Evolutionary conservation across 2,113 vertebrate species (phyloP), one percentile per base, ranked within the genome.

Genomic region (Isurus oxyrinchus): DNA sequence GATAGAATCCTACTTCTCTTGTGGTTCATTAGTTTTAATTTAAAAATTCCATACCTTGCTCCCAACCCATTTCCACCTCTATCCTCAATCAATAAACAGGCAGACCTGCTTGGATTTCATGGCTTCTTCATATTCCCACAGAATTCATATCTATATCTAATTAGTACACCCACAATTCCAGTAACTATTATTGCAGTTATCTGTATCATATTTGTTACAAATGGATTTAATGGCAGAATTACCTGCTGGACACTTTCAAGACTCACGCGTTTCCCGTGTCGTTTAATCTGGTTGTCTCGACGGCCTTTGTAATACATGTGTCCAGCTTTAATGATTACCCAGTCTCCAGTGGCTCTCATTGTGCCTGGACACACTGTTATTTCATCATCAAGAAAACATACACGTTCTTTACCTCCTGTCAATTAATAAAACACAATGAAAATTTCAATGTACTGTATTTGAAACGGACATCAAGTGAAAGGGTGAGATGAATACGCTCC

Each of bases 301-400:
- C 99, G 98, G 69, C 99, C 99, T 97, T 99, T 96, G 97, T 98
- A 99, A 97, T 98, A 98, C 61, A 99, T 97, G 66, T 98, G 96
- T 0, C 96, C 91, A 8, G 97, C 97, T 96, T 96, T 97, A 88
- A 99, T 96, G 63, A 96, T 97, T 96, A 98, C 99, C 97, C 99
- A 98, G 97, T 99, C 99, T 67, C 99, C 99, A 0, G 98, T 99
- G 40, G 97, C 98, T 97, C 99, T 98, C 99, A 99, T 99, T 0
- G 98, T 99, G 96, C 98, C 98, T 2, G 97, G 96, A 8, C 97
- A 97, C 11, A 98, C 90, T 0, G 95, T 96, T 35, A 97, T 84
- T 97, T 99, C 99, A 3, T 98, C 97, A 40, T 99, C 98, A 96
- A 99, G 97, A 96, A 99, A 98, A 97, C 99, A 99, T 10, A 99